These are phyloP conservation scores for Pterophyllum scalare DNA, from an alignment of 2,113 vertebrate species.

Conservation along the genomic window DNA sequence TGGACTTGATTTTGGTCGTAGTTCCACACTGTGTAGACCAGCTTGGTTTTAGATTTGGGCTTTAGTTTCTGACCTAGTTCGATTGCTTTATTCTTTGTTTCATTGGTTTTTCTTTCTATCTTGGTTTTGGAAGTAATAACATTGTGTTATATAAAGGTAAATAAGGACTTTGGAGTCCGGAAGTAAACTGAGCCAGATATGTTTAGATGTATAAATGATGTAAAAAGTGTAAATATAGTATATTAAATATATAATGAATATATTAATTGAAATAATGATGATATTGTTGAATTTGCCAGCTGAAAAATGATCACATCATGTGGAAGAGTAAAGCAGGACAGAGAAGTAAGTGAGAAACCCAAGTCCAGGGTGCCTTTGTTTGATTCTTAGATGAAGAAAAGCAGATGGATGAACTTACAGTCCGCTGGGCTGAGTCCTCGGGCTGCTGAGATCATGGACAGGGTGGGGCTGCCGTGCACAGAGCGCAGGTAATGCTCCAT, in stretches of 20 bases:
- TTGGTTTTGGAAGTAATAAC: background rate
- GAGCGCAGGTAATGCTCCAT: slow-evolving; percentile 97
- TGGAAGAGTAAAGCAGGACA: background rate
- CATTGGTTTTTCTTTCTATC: no score
- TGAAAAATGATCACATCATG: background rate
- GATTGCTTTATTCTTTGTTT: no score
- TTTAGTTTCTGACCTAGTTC: background rate
- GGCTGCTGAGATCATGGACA: slow-evolving; percentile 92
- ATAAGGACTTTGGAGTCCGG: background rate
- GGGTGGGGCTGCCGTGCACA: slow-evolving; percentile 89
- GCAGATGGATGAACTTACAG: slow-evolving; percentile 78
- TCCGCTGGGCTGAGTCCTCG: slow-evolving; percentile 91
- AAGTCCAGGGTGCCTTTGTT: background rate
- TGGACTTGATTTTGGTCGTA: background rate
- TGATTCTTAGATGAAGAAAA: background rate
- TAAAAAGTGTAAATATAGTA: no score
- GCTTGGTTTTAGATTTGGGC: background rate
- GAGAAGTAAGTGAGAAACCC: background rate
- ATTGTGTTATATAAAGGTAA: background rate
- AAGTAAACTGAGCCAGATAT: background rate
- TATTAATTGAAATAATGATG: background rate
- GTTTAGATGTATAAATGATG: background rate
- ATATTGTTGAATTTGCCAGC: background rate
- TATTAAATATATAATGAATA: no score
- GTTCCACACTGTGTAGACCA: background rate